phyloP scores from a whole-genome alignment of 2,797 vertebrate species.

The Peromyscus melanophrys region DNA sequence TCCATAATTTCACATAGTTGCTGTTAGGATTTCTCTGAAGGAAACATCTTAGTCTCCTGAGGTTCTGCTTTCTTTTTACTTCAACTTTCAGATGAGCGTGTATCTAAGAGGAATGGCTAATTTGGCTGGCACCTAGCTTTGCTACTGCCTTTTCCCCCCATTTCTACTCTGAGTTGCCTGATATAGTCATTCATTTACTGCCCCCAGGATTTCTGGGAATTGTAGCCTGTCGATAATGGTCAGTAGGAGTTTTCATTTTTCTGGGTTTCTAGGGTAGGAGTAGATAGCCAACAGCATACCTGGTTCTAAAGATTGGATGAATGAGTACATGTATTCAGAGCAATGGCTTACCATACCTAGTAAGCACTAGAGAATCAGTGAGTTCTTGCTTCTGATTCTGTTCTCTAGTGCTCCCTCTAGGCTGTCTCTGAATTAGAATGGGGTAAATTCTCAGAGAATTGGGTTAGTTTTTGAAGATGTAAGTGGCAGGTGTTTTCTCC shows the following conservation, averaged over 20 bases:
- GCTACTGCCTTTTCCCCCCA: neutral
- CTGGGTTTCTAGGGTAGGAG: neutral
- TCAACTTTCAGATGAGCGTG: slow-evolving; percentile 1
- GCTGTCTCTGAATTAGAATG: neutral
- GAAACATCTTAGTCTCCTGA: neutral
- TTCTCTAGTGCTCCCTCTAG: neutral
- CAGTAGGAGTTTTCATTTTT: neutral
- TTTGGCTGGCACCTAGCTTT: slow-evolving; percentile 12
- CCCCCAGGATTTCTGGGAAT: neutral
- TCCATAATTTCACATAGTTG: slow-evolving; percentile 12
- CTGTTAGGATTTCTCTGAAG: neutral
- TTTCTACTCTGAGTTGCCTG: slow-evolving; percentile 22
- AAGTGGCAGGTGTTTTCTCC: neutral
- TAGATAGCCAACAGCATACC: neutral
- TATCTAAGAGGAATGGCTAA: slow-evolving; percentile 1
- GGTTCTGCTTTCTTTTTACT: neutral
- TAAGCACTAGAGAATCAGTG: neutral
- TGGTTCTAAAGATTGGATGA: slow-evolving; percentile 51
- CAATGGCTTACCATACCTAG: neutral
- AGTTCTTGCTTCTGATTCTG: neutral
- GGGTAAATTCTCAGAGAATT: neutral
- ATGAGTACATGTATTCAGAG: neutral
- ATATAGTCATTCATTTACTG: slow-evolving; percentile 19
- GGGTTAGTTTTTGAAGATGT: slow-evolving; percentile 34
- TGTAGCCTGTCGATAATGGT: slow-evolving; percentile 1